These are phyloP conservation scores for Ryuthela nishihirai DNA, from an alignment of 2,888 invertebrate species.

Conservation along the genomic window DNA sequence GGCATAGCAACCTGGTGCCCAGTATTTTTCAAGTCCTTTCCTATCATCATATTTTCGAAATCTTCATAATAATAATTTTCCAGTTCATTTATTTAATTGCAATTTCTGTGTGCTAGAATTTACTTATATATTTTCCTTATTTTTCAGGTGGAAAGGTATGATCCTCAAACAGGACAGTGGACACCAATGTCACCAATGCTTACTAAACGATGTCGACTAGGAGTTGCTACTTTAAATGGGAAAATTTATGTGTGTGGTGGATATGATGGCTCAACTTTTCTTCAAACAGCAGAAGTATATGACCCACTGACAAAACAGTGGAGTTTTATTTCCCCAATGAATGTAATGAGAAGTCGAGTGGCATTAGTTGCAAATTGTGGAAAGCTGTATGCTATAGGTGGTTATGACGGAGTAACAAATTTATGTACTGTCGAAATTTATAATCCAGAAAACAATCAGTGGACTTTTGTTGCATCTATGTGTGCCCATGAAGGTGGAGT, in stretches of 20 bases:
- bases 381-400: slow-evolving; percentile 75
- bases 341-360: slow-evolving; percentile 73
- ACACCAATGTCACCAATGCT: slow-evolving; percentile 71
- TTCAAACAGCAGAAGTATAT: slow-evolving; percentile 75
- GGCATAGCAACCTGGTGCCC: too few relatives aligned
- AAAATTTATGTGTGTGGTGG: slow-evolving; percentile 80
- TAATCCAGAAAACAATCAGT: slow-evolving; percentile 66
- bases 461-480: slow-evolving; percentile 73
- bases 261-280: slow-evolving; percentile 77
- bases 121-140: neutral
- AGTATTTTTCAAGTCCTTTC: too few relatives aligned
- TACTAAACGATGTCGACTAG: slow-evolving; percentile 73
- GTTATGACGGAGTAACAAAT: slow-evolving; percentile 69
- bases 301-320: slow-evolving; percentile 66
- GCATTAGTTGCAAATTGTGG: slow-evolving; percentile 79
- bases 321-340: slow-evolving; percentile 63
- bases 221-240: slow-evolving; percentile 74
- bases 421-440: slow-evolving; percentile 80
- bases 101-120: neutral
- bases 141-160: slow-evolving; percentile 66
- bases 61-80: neutral
- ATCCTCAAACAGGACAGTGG: slow-evolving; percentile 70
- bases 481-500: slow-evolving; percentile 85
- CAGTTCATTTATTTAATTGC: neutral
- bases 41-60: neutral